phyloP scores from a whole-genome alignment of 1,140 invertebrate genomes.

The Pemphigus obesinymphae region DNA sequence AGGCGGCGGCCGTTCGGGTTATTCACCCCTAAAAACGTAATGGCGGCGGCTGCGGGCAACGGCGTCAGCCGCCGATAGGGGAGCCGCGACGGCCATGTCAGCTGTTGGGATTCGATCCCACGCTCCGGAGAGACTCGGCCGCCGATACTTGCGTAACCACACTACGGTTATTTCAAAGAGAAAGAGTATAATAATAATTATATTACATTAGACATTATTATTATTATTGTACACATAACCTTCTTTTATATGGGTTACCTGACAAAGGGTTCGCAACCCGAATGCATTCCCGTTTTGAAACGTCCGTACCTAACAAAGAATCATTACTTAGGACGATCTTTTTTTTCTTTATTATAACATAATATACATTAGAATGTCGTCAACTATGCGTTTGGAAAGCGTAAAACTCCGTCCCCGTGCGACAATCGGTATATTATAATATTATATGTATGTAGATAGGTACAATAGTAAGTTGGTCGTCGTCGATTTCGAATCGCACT shows the following conservation, averaged over 20 bases:
- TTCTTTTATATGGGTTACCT: slow-evolving; percentile 6
- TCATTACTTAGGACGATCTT: background rate
- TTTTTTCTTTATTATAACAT: background rate
- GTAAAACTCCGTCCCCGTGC: background rate
- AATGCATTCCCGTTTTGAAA: background rate
- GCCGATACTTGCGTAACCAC: background rate
- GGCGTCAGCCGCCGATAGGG: background rate
- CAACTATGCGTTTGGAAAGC: background rate
- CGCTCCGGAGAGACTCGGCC: background rate
- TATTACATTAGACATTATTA: no score
- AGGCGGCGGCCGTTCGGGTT: slow-evolving; percentile 1
- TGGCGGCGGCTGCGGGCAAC: background rate
- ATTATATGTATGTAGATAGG: no score
- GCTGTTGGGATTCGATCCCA: slow-evolving; percentile 32
- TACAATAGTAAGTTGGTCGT: no score
- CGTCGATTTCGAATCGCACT: background rate
- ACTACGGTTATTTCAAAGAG: background rate
- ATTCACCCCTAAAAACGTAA: slow-evolving; percentile 29
- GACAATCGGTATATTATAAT: background rate
- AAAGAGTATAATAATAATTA: no score
- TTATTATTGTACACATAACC: background rate
- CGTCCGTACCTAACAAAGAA: background rate
- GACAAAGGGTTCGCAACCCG: background rate
- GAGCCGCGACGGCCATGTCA: background rate
- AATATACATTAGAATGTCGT: background rate